Conservation (phyloP, 2,113 vertebrate species). For the Gobiocypris rarus region DNA sequence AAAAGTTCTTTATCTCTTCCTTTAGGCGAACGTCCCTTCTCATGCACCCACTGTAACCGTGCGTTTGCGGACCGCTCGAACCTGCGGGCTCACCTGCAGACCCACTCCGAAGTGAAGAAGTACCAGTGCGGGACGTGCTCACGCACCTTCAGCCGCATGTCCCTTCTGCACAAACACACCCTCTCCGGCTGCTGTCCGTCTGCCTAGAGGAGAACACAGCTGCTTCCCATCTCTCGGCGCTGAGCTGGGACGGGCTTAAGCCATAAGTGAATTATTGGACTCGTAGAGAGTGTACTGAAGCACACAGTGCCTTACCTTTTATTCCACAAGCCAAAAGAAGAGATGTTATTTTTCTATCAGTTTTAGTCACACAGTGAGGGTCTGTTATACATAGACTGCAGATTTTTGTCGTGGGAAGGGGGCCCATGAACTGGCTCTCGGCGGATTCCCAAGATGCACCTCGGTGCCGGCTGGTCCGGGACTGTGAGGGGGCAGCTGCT, state of each 20-base stretch:
- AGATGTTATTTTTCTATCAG: background rate
- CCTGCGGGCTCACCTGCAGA: slow-evolving; percentile 96
- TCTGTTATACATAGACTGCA: slow-evolving; percentile 1
- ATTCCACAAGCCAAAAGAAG: slow-evolving; percentile 9
- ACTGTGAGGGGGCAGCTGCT: slow-evolving; percentile 77
- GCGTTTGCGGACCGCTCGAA: slow-evolving; percentile 98
- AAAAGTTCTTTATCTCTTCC: slow-evolving; percentile 58
- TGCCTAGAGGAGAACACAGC: slow-evolving; percentile 67
- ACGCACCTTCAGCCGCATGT: slow-evolving; percentile 98
- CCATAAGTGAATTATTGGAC: background rate
- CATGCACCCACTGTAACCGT: slow-evolving; percentile 93
- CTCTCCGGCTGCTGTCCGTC: slow-evolving; percentile 85
- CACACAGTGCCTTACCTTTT: slow-evolving; percentile 57
- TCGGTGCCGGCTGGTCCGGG: slow-evolving; percentile 79
- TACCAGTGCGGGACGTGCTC: slow-evolving; percentile 92
- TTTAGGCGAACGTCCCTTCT: slow-evolving; percentile 93
- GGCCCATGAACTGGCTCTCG: slow-evolving; percentile 65
- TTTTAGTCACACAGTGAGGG: background rate
- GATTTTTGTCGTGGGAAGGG: slow-evolving; percentile 48
- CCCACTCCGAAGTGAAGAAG: slow-evolving; percentile 97
- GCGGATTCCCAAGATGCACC: slow-evolving; percentile 75
- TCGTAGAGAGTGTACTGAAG: background rate
- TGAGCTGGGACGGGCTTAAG: background rate
- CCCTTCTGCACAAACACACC: slow-evolving; percentile 93
- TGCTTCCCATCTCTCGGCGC: no score